These are phyloP conservation scores for Scrobipalpa atriplicella DNA, from an alignment of 2,888 invertebrate species.

Conservation along the genomic window DNA sequence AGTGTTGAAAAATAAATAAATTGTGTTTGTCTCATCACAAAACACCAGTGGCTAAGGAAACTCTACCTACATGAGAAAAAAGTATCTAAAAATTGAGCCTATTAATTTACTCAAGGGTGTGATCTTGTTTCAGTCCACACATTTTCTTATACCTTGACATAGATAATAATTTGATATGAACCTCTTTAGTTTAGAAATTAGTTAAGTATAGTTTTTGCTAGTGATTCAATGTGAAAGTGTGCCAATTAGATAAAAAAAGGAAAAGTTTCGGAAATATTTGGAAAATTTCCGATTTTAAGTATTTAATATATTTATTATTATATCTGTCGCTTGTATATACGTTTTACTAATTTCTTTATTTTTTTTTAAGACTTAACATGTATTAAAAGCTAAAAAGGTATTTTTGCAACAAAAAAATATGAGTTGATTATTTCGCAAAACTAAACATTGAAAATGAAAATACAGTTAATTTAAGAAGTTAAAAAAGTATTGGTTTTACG, in stretches of 20 bases:
- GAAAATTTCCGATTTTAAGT: constrained; percentile 58
- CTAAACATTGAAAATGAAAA: too few species aligned
- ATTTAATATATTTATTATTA: constrained; percentile 56
- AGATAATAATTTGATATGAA: constrained; percentile 47
- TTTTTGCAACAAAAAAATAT: neutral
- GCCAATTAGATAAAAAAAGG: constrained; percentile 73
- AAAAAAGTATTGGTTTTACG: too few species aligned
- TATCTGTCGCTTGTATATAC: constrained; percentile 15
- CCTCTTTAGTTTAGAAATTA: constrained; percentile 69
- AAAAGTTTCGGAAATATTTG: constrained; percentile 36
- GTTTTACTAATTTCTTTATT: neutral
- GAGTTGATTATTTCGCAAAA: neutral
- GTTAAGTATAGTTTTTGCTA: constrained; percentile 71
- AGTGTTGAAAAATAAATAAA: too few species aligned
- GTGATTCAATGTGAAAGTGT: constrained; percentile 81
- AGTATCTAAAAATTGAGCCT: neutral
- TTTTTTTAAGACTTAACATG: too few species aligned
- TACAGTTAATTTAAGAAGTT: too few species aligned
- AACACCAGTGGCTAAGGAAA: too few species aligned
- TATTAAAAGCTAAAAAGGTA: constrained; percentile 5
- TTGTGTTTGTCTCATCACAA: too few species aligned
- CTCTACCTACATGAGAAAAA: too few species aligned
- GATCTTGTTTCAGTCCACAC: constrained; percentile 8
- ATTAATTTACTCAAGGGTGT: neutral
- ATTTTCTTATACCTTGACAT: too few species aligned